Conservation (phyloP, 2,888 invertebrate species). For the Loripinus fragilis region DNA sequence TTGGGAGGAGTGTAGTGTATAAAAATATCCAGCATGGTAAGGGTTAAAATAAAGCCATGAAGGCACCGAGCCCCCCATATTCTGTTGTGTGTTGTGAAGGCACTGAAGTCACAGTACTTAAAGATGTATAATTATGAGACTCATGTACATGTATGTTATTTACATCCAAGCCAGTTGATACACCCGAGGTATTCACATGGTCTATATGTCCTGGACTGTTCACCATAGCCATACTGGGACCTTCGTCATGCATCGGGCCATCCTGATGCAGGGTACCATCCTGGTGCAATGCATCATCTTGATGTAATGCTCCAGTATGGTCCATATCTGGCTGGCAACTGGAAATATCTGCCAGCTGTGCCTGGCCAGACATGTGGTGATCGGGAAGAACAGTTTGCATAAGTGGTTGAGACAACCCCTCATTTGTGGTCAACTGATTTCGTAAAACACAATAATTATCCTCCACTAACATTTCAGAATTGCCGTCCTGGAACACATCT, state of each 20-base stretch:
- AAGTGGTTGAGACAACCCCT: conserved; percentile 29
- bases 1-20: no score
- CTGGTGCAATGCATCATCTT: no score
- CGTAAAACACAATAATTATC: conserved; percentile 45
- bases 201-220: conserved; percentile 35
- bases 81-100: conserved; percentile 48
- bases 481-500: conserved; percentile 6
- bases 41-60: conserved; percentile 71
- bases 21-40: no score
- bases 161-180: conserved; percentile 41
- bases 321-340: not conserved
- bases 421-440: conserved; percentile 41
- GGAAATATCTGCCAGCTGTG: conserved; percentile 10
- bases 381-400: conserved; percentile 28
- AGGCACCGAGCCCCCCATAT: conserved; percentile 66
- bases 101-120: conserved; percentile 27
- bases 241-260: not conserved
- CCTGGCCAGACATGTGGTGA: not conserved
- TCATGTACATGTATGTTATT: conserved; percentile 28
- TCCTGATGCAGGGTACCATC: not conserved
- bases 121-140: conserved; percentile 47
- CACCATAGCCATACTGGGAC: conserved; percentile 31
- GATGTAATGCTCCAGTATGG: not conserved
- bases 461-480: conserved; percentile 7
- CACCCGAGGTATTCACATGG: conserved; percentile 37